Percentiles rank a stretch among this genome's conserved stretches.
Conservation (phyloP, 1,140 invertebrate genomes). For the Zaprionus kolodkinae region DNA sequence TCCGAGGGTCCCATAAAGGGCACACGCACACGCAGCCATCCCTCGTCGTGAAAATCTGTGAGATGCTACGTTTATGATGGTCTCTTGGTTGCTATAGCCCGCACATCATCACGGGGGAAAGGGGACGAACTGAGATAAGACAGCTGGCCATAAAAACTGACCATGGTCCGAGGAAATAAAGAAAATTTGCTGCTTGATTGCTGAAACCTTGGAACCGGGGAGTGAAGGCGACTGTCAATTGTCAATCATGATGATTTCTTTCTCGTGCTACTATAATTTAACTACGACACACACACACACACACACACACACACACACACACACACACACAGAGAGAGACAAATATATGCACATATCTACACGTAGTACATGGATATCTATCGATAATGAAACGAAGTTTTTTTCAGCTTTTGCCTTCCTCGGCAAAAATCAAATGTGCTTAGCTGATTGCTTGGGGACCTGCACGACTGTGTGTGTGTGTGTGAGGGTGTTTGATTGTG, state of each 20-base stretch:
- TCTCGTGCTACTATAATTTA: slow-evolving; percentile 74
- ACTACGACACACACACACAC: slow-evolving; percentile 34
- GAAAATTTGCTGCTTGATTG: slow-evolving; percentile 64
- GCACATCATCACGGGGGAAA: slow-evolving; percentile 18
- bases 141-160: slow-evolving; percentile 71
- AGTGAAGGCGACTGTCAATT: slow-evolving; percentile 47
- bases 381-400: slow-evolving; percentile 69
- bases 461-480: slow-evolving; percentile 10
- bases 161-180: slow-evolving; percentile 50
- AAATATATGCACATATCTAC: neutral
- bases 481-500: neutral
- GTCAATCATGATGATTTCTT: slow-evolving; percentile 66
- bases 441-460: slow-evolving; percentile 75
- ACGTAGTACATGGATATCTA: slow-evolving; percentile 22
- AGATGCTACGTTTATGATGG: slow-evolving; percentile 78
- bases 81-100: slow-evolving; percentile 47
- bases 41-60: slow-evolving; percentile 60
- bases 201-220: slow-evolving; percentile 6
- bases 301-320: neutral
- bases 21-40: slow-evolving; percentile 15
- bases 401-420: slow-evolving; percentile 35
- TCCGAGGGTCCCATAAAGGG: slow-evolving; percentile 43
- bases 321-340: neutral
- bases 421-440: slow-evolving; percentile 77
- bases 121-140: slow-evolving; percentile 40